These are phyloP conservation scores for Darevskia nairensis DNA, from an alignment of 2,797 vertebrate species.

Conservation along the genomic window DNA sequence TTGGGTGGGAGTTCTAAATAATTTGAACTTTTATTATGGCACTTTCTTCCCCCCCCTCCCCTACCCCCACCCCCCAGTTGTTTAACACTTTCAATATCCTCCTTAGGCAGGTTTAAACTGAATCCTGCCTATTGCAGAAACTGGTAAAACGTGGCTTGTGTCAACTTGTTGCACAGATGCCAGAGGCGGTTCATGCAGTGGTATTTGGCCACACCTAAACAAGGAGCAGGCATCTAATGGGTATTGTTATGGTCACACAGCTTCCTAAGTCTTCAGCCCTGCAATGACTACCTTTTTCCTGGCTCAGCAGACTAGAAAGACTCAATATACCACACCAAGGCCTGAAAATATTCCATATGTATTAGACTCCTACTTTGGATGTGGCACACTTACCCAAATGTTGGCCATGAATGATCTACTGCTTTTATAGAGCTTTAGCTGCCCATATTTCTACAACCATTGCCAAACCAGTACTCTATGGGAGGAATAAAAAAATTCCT, in stretches of 20 bases:
- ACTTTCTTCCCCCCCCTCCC: not conserved
- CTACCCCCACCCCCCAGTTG: too few relatives aligned
- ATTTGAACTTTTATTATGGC: constrained; percentile 36
- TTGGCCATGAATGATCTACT: too few relatives aligned
- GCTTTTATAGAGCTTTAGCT: not conserved
- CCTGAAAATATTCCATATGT: not conserved
- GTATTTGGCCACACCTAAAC: not conserved
- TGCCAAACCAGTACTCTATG: not conserved
- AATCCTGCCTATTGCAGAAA: not conserved
- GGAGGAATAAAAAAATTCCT: too few relatives aligned
- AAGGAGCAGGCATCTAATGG: not conserved
- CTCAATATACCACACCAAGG: not conserved
- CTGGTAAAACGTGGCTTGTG: not conserved
- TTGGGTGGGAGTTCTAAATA: not conserved
- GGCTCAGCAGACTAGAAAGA: not conserved
- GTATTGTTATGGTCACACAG: not conserved
- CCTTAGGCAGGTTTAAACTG: too few relatives aligned
- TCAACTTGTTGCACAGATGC: not conserved
- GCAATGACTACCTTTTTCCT: not conserved
- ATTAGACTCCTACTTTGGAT: not conserved
- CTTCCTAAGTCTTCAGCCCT: too few relatives aligned
- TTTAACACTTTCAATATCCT: not conserved
- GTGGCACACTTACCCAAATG: not conserved
- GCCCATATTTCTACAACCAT: not conserved
- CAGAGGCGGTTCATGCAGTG: not conserved